Evolutionary conservation across 2,113 vertebrate genomes (phyloP), one percentile per base, ranked within the genome.

Genomic region (Petroica traversi): DNA sequence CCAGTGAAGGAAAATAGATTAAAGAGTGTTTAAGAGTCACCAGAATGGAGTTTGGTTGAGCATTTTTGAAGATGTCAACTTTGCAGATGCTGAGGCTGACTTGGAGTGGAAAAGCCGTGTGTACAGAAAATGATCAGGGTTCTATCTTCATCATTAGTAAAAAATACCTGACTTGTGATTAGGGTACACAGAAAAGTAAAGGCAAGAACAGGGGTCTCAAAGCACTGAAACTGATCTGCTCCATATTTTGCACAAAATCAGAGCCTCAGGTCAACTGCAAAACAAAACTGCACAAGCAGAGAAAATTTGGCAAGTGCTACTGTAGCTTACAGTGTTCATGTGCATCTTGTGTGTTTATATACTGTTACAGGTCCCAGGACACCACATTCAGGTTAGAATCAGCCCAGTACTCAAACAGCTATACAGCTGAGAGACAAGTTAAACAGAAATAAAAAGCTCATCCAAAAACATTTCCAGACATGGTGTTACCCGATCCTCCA

Each of bases 401-500:
- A 95, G 91, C 89, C 75, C 54, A 90, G 88, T 97, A 96, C 86
- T 90, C 68, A 89, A 96, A 87, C 1, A 93, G 58, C 91, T 91
- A 52, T 79, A 93, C 64, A 89, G 84, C 6, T 79, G 93, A 96
- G 77, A 95, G 46, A 41, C 66, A 96, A 95, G 52, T 92, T 89
- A 81, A 95, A 97, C 24, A 95, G 72, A 95, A 97, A 96, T 52
- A 95, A 90, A 94, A 76, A 93, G 59, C 62, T 82, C 61, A 96
- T 91, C 85, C 80, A 89, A 89, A 93, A 95, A 94, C 83, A 85
- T 87, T 97, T 96, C 96, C 91, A 97, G 95, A 95, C 91, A 62
- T 63, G 40, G 90, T 85, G 85, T 97, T 89, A 97, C 85, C 88
- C 93, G 95, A 97, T 95, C 92, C 71, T 93, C 92, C 88, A 82